phyloP scores from a whole-genome alignment of 2,888 invertebrate genomes.

The Drosophila pseudotalamancana region DNA sequence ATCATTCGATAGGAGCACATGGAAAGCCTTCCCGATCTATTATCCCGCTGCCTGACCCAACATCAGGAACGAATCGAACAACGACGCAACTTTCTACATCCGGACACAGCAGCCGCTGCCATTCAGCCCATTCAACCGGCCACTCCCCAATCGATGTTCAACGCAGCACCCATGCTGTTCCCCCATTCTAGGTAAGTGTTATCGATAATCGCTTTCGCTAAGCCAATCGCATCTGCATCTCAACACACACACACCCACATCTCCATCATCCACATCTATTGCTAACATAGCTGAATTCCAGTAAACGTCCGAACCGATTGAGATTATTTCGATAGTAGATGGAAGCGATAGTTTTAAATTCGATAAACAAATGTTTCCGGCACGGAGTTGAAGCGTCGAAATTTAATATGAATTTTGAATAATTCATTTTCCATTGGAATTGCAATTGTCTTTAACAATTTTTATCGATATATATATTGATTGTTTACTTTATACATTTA shows the following conservation, averaged over 20 bases:
- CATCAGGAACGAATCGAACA: conserved; percentile 93
- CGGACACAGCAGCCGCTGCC: conserved; percentile 90
- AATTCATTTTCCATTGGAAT: too few species aligned
- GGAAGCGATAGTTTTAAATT: too few species aligned
- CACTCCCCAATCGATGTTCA: conserved; percentile 85
- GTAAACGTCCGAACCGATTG: too few species aligned
- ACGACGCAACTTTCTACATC: conserved; percentile 93
- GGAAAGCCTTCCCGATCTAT: conserved; percentile 92
- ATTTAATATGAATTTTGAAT: neutral
- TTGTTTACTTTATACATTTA: neutral
- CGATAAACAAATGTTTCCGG: too few species aligned
- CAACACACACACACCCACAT: conserved; percentile 18
- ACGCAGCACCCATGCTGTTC: conserved; percentile 85
- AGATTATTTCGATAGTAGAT: too few species aligned
- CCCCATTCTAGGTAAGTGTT: conserved; percentile 86
- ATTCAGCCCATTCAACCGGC: conserved; percentile 83
- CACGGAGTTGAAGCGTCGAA: too few species aligned
- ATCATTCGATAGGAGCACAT: conserved; percentile 88
- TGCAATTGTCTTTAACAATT: too few species aligned
- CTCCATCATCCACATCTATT: conserved; percentile 9
- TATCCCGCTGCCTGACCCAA: conserved; percentile 90
- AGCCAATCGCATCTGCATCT: conserved; percentile 10
- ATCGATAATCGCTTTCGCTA: neutral
- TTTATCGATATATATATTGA: neutral
- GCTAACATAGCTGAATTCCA: conserved; percentile 27